These are phyloP conservation scores for Noctua fimbriata DNA, from an alignment of 2,888 invertebrate genomes.

Conservation along the genomic window DNA sequence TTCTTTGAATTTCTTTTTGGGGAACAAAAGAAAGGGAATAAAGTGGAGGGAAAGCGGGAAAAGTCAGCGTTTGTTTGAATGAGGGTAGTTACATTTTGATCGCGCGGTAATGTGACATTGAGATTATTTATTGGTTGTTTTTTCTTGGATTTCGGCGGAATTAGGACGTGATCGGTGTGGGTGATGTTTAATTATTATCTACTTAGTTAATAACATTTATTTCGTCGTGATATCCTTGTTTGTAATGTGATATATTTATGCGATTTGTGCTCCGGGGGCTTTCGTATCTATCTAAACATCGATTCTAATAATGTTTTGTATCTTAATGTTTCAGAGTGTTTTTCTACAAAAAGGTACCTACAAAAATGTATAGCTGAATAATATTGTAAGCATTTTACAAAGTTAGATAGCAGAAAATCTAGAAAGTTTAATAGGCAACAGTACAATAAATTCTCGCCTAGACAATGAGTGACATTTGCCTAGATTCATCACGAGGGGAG, in stretches of 20 bases:
- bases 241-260: background rate
- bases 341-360: background rate
- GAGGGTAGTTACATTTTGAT: slow-evolving; percentile 62
- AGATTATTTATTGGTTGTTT: slow-evolving; percentile 54
- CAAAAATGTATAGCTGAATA: background rate
- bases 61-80: slow-evolving; percentile 56
- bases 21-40: slow-evolving; percentile 53
- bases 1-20: slow-evolving; percentile 41
- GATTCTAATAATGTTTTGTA: background rate
- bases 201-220: slow-evolving; percentile 9
- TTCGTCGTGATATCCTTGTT: slow-evolving; percentile 5
- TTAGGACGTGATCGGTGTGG: slow-evolving; percentile 35
- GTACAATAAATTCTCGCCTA: slow-evolving; percentile 69
- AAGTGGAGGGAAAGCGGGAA: slow-evolving; percentile 41
- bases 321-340: background rate
- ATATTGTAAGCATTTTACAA: background rate
- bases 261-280: background rate
- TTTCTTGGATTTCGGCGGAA: slow-evolving; percentile 27
- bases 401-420: slow-evolving; percentile 18
- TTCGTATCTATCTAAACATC: background rate
- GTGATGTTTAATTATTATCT: slow-evolving; percentile 38
- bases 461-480: slow-evolving; percentile 80
- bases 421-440: slow-evolving; percentile 30
- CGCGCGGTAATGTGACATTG: slow-evolving; percentile 59
- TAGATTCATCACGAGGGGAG: slow-evolving; percentile 80